Percentiles rank a stretch among this genome's conserved stretches.
Conservation (phyloP, 2,113 vertebrate species). For the Dolichallabes microphthalmus region DNA sequence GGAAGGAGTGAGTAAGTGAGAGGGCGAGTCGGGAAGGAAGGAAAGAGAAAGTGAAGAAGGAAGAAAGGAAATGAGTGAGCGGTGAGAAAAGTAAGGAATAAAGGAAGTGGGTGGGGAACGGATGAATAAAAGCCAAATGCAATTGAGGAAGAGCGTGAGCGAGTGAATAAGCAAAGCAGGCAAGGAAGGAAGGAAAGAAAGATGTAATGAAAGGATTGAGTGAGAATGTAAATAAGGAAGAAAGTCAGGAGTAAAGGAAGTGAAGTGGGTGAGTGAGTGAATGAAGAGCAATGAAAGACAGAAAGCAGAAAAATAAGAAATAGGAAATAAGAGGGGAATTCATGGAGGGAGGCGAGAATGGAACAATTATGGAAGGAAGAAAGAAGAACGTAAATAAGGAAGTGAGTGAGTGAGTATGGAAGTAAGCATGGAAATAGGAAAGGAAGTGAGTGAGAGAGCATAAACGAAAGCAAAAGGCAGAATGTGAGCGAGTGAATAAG, state of each 20-base stretch:
- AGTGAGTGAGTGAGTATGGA: background rate
- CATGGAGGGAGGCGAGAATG: no score
- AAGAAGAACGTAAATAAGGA: background rate
- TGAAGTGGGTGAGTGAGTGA: background rate
- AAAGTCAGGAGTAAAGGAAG: no score
- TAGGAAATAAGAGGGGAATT: no score
- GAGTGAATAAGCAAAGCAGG: background rate
- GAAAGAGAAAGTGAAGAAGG: background rate
- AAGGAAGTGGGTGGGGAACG: background rate
- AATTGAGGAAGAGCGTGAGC: background rate
- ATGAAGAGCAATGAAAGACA: no score
- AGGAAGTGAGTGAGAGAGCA: background rate
- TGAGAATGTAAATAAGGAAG: background rate
- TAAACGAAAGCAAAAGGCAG: background rate
- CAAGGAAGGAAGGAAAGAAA: background rate
- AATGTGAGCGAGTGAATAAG: no score
- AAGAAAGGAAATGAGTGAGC: background rate
- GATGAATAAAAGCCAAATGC: no score
- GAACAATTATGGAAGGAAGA: background rate
- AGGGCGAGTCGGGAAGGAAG: background rate
- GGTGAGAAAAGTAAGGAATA: background rate
- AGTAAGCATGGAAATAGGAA: no score
- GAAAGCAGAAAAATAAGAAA: no score
- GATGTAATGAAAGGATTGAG: no score
- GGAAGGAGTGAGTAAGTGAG: background rate